Base-by-base conservation (phyloP, 92 coral and sea anemone species). In the Heliopora coerulea region DNA sequence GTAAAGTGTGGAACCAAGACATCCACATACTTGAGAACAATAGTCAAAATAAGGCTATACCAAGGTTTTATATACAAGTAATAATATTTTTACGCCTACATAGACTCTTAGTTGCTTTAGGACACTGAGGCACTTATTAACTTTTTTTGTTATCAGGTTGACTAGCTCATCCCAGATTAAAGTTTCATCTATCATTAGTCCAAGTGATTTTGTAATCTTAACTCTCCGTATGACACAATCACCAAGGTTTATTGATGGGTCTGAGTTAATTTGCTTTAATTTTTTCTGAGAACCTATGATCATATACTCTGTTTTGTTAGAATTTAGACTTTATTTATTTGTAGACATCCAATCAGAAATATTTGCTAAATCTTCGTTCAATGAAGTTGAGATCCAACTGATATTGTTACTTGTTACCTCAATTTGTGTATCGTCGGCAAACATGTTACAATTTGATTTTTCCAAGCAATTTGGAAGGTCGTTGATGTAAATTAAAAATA, bases 401-500 rank as follows among this genome's bases (percentile, higher is more conserved):
- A 52, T 73, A 49, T 68, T 40, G 1, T 42, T 70, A 40, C 70
- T 44, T 27, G 72, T 40, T 32, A 69, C 23, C n/a, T 50, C 61
- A 40, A 68, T 26, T 12, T 37, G 79, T 60, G 62, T 76, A 64
- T 78, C 81, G 29, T 56, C 79, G 54, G 66, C 66, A 25, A 60
- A 60, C 66, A 60, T 60, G 34, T n/a, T n/a, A n/a, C n/a, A n/a
- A n/a, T n/a, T n/a, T n/a, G n/a, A n/a, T n/a, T n/a, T n/a, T n/a
- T n/a, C n/a, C n/a, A n/a, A n/a, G n/a, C n/a, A n/a, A n/a, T n/a
- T n/a, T n/a, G n/a, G n/a, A n/a, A n/a, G n/a, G n/a, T n/a, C n/a
- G n/a, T n/a, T n/a, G n/a, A n/a, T n/a, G n/a, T n/a, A n/a, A n/a
- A n/a, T n/a, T n/a, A n/a, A n/a, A n/a, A n/a, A n/a, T n/a, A n/a